A percentile compares a stretch with the other conserved stretches of the same genome.
Conservation (phyloP, 2,113 vertebrate genomes). For the Bufo gargarizans region DNA sequence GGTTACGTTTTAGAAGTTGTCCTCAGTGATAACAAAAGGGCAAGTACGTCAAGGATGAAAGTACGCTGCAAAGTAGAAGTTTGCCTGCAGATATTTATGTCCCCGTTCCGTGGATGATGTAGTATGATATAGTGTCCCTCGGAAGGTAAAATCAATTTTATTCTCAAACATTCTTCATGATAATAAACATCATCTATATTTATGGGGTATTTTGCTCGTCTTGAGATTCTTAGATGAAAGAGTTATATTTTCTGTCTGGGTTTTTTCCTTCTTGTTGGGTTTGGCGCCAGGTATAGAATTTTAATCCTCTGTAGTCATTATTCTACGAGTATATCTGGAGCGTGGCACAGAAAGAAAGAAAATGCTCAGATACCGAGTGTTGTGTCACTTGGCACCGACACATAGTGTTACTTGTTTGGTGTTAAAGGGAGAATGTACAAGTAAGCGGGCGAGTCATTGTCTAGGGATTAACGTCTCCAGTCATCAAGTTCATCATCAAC, state of each 20-base stretch:
- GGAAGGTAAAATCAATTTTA: slow-evolving; percentile 51
- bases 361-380: background rate
- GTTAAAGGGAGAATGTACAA: background rate
- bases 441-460: background rate
- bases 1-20: too few relatives aligned
- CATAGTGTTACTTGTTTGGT: background rate
- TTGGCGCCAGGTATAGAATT: slow-evolving; percentile 19
- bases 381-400: background rate
- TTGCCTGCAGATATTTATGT: slow-evolving; percentile 5
- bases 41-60: background rate
- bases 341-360: background rate
- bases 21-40: too few relatives aligned
- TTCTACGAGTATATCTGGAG: background rate
- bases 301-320: background rate
- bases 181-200: slow-evolving; percentile 52
- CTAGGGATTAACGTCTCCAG: background rate
- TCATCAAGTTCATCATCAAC: background rate
- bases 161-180: slow-evolving; percentile 21
- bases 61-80: background rate
- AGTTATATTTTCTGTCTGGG: slow-evolving; percentile 15
- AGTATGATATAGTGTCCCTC: slow-evolving; percentile 11
- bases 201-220: slow-evolving; percentile 17
- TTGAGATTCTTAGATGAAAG: slow-evolving; percentile 15
- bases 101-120: background rate
- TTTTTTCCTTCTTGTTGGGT: background rate